These are phyloP conservation scores for Conopomorpha cramerella DNA, from an alignment of 1,140 invertebrate species.

Conservation along the genomic window DNA sequence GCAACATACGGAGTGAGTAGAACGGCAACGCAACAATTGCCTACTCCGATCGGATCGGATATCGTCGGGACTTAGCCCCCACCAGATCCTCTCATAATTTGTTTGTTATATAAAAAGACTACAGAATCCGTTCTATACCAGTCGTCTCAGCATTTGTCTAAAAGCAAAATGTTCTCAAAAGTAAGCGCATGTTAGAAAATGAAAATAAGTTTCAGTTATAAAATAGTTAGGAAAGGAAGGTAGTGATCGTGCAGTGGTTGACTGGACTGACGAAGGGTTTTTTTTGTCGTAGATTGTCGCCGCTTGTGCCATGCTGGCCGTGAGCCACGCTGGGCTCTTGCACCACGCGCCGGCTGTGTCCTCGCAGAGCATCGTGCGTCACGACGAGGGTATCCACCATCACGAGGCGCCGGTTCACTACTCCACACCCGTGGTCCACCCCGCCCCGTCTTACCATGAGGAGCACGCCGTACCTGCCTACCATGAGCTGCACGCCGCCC, in stretches of 20 bases:
- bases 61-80: slow-evolving; percentile 47
- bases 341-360: slow-evolving; percentile 47
- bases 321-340: slow-evolving; percentile 43
- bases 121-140: slow-evolving; percentile 37
- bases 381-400: slow-evolving; percentile 28
- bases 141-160: slow-evolving; percentile 40
- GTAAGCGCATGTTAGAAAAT: slow-evolving; percentile 21
- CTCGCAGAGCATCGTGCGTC: slow-evolving; percentile 39
- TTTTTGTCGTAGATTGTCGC: slow-evolving; percentile 22
- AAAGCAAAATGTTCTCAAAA: slow-evolving; percentile 46
- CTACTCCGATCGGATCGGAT: slow-evolving; percentile 46
- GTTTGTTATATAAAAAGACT: slow-evolving; percentile 58
- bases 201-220: neutral
- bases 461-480: slow-evolving; percentile 9
- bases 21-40: slow-evolving; percentile 48
- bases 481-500: slow-evolving; percentile 5
- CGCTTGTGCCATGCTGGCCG: slow-evolving; percentile 30
- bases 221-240: neutral
- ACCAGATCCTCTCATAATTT: slow-evolving; percentile 34
- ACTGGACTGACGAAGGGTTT: slow-evolving; percentile 5
- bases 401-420: slow-evolving; percentile 34
- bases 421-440: slow-evolving; percentile 10
- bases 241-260: too few relatives aligned
- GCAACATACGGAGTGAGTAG: slow-evolving; percentile 43
- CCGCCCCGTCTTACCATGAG: slow-evolving; percentile 7